phyloP scores from a whole-genome alignment of 2,797 vertebrate genomes.

The Coccyzus lansbergi region DNA sequence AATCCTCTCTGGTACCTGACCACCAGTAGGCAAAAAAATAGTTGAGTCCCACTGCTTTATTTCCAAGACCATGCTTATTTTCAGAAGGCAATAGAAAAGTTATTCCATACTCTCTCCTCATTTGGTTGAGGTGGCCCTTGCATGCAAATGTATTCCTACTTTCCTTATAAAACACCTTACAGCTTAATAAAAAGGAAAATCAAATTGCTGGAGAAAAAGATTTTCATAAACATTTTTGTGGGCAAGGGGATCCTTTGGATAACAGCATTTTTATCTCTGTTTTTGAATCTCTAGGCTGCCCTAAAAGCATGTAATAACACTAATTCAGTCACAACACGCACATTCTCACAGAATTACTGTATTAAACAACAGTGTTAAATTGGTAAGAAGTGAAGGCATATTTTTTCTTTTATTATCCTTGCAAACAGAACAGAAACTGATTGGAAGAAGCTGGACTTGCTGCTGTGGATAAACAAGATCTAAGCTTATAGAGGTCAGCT shows the following conservation, averaged over 20 bases:
- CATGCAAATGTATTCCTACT: not conserved
- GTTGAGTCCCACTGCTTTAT: not conserved
- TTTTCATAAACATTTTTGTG: conserved; percentile 73
- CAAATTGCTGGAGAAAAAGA: conserved; percentile 64
- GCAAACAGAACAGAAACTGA: not conserved
- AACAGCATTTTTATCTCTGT: conserved; percentile 76
- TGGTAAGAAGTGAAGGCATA: conserved; percentile 3
- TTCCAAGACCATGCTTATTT: not conserved
- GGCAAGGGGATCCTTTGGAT: conserved; percentile 65
- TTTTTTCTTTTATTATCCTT: conserved; percentile 39
- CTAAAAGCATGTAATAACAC: conserved; percentile 56
- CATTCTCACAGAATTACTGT: conserved; percentile 71
- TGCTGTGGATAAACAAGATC: not conserved
- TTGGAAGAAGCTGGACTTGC: not conserved
- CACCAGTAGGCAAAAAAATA: not conserved
- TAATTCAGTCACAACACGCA: conserved; percentile 63
- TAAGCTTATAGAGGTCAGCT: not conserved
- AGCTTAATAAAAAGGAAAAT: conserved; percentile 44
- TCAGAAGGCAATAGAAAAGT: not conserved
- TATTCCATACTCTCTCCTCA: not conserved
- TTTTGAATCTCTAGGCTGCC: conserved; percentile 72
- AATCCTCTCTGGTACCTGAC: not conserved
- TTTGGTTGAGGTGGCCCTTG: not conserved
- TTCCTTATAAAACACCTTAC: conserved; percentile 31
- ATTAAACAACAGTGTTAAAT: conserved; percentile 71